phyloP scores from a whole-genome alignment of 1,140 invertebrate genomes.

The Lucilia sericata region DNA sequence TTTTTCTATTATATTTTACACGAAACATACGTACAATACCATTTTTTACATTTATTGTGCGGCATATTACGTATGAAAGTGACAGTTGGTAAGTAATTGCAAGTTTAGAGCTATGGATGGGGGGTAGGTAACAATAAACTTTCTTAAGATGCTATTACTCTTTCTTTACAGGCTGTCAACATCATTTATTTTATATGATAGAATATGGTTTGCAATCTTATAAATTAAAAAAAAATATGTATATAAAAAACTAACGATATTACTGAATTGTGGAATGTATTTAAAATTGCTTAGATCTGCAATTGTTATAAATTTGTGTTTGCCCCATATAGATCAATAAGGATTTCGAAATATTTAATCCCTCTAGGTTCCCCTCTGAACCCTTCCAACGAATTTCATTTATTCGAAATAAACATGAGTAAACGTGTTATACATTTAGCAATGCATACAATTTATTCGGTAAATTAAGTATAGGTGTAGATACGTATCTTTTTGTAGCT shows the following conservation, averaged over 20 bases:
- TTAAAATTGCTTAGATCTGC: background rate
- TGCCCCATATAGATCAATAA: too few species aligned
- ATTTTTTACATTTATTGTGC: background rate
- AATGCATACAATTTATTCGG: too few species aligned
- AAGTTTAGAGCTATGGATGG: background rate
- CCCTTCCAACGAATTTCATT: too few species aligned
- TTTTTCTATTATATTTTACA: background rate
- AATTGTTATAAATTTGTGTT: too few species aligned
- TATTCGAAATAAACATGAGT: too few species aligned
- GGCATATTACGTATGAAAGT: slow-evolving; percentile 17
- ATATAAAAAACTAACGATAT: too few species aligned
- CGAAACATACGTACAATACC: too few species aligned
- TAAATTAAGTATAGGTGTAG: too few species aligned
- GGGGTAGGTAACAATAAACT: background rate
- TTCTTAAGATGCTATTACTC: slow-evolving; percentile 25
- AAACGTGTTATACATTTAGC: too few species aligned
- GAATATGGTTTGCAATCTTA: background rate
- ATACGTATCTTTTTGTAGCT: background rate
- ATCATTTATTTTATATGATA: slow-evolving; percentile 9
- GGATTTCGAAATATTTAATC: too few species aligned
- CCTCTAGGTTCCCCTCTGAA: too few species aligned
- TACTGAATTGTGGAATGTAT: background rate
- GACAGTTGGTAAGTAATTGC: background rate
- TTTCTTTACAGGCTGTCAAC: background rate
- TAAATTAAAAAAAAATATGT: background rate